Evolutionary conservation across 2,797 vertebrate genomes (phyloP).

Genomic region (Apogon talboti): DNA sequence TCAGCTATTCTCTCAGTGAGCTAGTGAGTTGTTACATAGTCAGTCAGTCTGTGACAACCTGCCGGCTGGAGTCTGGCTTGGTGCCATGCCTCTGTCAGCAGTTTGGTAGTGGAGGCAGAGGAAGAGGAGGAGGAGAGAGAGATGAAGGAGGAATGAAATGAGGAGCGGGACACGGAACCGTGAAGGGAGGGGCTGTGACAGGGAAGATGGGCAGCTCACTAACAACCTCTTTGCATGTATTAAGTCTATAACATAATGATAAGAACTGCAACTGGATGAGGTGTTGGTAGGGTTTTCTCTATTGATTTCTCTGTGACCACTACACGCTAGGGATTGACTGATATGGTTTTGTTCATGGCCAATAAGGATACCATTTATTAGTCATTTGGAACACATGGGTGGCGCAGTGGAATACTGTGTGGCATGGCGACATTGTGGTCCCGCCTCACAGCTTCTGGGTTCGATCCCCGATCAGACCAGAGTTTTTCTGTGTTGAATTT

Average conservation of each 20-base stretch:
- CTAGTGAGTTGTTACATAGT: constrained; percentile 67
- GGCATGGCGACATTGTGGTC: too few relatives aligned
- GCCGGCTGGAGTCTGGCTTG: constrained; percentile 50
- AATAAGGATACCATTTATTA: too few relatives aligned
- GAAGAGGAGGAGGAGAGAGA: constrained; percentile 18
- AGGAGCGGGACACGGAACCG: constrained; percentile 18
- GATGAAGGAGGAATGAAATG: constrained; percentile 21
- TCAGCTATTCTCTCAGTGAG: constrained; percentile 51
- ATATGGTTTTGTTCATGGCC: too few relatives aligned
- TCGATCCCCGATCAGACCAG: too few relatives aligned
- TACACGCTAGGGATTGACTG: neutral
- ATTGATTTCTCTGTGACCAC: constrained; percentile 29
- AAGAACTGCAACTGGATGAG: constrained; percentile 42
- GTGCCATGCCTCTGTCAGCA: constrained; percentile 67
- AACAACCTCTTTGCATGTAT: constrained; percentile 65
- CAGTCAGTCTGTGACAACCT: constrained; percentile 65
- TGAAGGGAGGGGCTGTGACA: constrained; percentile 30
- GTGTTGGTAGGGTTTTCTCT: constrained; percentile 27
- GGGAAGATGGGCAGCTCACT: constrained; percentile 68
- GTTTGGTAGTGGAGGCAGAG: constrained; percentile 42
- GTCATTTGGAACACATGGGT: too few relatives aligned
- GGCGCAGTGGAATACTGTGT: too few relatives aligned
- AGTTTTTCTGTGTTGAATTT: too few relatives aligned
- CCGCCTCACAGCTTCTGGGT: too few relatives aligned
- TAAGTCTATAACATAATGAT: constrained; percentile 59